Base-by-base conservation (phyloP, 2,113 vertebrate species). In the Oplegnathus fasciatus region DNA sequence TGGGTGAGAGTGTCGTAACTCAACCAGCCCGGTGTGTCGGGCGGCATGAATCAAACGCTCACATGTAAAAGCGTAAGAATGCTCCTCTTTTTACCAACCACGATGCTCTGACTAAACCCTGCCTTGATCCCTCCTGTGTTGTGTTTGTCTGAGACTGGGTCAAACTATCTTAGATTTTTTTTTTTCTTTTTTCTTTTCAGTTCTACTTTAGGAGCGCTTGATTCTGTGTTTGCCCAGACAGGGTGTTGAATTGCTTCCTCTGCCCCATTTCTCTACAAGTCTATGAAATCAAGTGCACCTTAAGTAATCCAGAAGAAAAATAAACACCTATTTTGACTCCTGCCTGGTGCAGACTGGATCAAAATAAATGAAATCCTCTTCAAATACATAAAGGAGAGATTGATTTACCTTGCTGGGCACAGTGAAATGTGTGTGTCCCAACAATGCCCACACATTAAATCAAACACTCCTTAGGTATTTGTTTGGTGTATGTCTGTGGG, bases 191-290 rank as follows among this genome's bases (percentile, higher is more conserved):
- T 86, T 82, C 28, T 68, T 91, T 91, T 91, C 61, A 87, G 88
- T 90, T 91, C 85, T 91, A 92, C 94, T 93, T 92, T 77, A 86
- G 92, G 91, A 91, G 90, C 85, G 73, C 92, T 94, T 94, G 92
- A 93, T 92, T 93, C 82, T 75, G 79, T 83, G 78, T 93, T 90
- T 80, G 74, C 77, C 64, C 73, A 58, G 78, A 79, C 81, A 75
- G 78, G 83, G 61, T 80, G 69, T 82, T 86, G 76, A 90, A 84
- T 86, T 82, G 71, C 70, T 92, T 85, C 81, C 68, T 89, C 77
- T 82, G 82, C 88, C 86, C 84, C 84, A 75, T 88, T 88, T 89
- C 62, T 86, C 66, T 32, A 66, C 32, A 42, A 87, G 68, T 73
- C 80, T 76, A 81, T 86, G 82, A 91, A 89, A 93, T 94, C 89